Percentiles rank a stretch among this genome's conserved stretches.
phyloP scores from a whole-genome alignment of 2,113 vertebrate species.

The Myotis brandtii region DNA sequence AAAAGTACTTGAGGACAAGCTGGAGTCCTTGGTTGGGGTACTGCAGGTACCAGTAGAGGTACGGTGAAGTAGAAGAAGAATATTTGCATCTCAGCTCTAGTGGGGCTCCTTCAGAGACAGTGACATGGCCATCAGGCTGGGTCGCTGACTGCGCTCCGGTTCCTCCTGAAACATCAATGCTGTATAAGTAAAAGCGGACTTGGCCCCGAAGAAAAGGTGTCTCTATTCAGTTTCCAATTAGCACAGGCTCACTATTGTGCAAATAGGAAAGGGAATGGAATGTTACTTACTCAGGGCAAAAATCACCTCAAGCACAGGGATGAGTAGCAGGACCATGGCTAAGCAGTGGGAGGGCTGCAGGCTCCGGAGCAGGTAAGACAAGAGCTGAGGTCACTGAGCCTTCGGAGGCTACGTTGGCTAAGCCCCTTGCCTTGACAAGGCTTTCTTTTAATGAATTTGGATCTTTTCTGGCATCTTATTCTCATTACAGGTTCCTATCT shows the following conservation, averaged over 20 bases:
- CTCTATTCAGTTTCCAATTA: background rate
- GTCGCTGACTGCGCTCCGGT: background rate
- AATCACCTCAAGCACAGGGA: background rate
- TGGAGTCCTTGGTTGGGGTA: background rate
- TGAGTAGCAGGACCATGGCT: background rate
- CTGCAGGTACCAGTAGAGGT: constrained; percentile 28
- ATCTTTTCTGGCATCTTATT: background rate
- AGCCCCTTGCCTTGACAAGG: background rate
- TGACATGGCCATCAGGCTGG: background rate
- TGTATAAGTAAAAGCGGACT: background rate
- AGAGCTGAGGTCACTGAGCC: background rate
- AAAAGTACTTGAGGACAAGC: background rate
- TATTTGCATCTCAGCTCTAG: constrained; percentile 44
- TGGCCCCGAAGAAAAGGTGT: background rate
- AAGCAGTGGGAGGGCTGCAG: background rate
- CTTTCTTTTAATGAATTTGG: background rate
- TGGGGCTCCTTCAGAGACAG: background rate
- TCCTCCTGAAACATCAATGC: constrained; percentile 51
- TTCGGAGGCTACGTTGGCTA: background rate
- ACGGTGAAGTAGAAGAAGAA: rapidly evolving
- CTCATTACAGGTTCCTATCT: background rate
- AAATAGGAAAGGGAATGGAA: background rate
- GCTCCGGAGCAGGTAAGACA: background rate
- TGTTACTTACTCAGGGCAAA: constrained; percentile 3
- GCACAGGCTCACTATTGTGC: background rate